These are phyloP conservation scores for Drosophila neonasuta DNA, from an alignment of 2,888 invertebrate species.

Conservation along the genomic window DNA sequence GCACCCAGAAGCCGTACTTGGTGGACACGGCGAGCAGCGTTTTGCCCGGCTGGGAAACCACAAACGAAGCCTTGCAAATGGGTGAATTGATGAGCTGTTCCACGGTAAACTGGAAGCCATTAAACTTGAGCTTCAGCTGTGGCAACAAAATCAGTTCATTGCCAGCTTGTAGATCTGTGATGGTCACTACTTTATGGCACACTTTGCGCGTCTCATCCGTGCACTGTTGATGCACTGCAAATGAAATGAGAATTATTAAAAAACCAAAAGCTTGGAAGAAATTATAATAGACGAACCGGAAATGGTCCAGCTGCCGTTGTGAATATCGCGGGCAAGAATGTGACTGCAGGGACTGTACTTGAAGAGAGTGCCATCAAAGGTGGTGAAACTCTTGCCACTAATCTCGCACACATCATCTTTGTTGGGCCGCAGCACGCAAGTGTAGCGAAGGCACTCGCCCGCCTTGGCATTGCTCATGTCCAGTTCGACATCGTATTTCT, in stretches of 20 bases:
- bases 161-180: slow-evolving; percentile 84
- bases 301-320: slow-evolving; percentile 86
- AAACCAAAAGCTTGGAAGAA: too few relatives aligned
- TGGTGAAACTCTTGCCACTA: slow-evolving; percentile 89
- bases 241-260: slow-evolving; percentile 77
- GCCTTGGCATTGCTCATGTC: slow-evolving; percentile 81
- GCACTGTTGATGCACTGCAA: slow-evolving; percentile 84
- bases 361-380: slow-evolving; percentile 90
- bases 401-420: slow-evolving; percentile 85
- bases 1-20: slow-evolving; percentile 88
- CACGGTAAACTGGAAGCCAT: slow-evolving; percentile 84
- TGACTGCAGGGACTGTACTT: slow-evolving; percentile 93
- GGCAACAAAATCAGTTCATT: slow-evolving; percentile 83
- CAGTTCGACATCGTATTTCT: slow-evolving; percentile 84
- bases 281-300: too few relatives aligned
- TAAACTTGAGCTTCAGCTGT: slow-evolving; percentile 86
- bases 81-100: slow-evolving; percentile 80
- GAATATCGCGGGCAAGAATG: slow-evolving; percentile 88
- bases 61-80: slow-evolving; percentile 84
- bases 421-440: slow-evolving; percentile 86
- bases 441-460: slow-evolving; percentile 84
- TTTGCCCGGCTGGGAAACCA: slow-evolving; percentile 87
- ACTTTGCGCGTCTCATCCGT: slow-evolving; percentile 80
- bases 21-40: slow-evolving; percentile 87
- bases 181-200: slow-evolving; percentile 86